Evolutionary conservation across 2,888 invertebrate species (phyloP).

Genomic region (Acholoe squamosa): DNA sequence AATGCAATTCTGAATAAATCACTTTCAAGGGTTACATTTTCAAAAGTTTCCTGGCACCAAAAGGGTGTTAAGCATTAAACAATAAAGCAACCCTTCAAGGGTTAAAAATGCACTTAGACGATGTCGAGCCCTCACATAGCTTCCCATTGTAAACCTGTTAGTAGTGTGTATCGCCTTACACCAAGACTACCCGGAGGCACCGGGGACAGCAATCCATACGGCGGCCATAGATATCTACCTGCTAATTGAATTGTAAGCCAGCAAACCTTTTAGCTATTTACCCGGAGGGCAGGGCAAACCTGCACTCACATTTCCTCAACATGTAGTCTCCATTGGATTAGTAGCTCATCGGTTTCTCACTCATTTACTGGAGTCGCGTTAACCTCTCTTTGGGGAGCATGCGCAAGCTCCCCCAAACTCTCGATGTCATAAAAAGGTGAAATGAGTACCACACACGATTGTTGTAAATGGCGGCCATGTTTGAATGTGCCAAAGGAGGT

Average conservation of each 20-base stretch:
- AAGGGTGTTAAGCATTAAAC: too few species aligned
- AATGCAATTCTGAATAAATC: too few species aligned
- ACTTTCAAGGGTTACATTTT: too few species aligned
- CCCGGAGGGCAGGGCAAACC: not conserved
- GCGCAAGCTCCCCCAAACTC: too few species aligned
- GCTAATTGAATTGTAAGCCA: not conserved
- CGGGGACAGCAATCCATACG: not conserved
- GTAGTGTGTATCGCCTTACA: not conserved
- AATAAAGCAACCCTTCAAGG: too few species aligned
- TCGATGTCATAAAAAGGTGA: not conserved
- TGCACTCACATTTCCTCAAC: not conserved
- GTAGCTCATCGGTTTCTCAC: not conserved
- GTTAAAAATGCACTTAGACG: not conserved
- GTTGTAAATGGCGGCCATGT: slow-evolving; percentile 15
- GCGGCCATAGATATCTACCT: not conserved
- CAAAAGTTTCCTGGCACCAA: too few species aligned
- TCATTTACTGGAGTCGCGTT: not conserved
- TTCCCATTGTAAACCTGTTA: not conserved
- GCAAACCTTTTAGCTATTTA: not conserved
- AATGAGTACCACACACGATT: not conserved
- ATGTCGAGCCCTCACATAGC: not conserved
- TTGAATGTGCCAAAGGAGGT: not conserved
- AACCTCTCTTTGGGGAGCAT: not conserved
- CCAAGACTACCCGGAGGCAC: not conserved
- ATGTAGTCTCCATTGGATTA: not conserved